These are phyloP conservation scores for Euproctis similis DNA, from an alignment of 2,888 invertebrate genomes.

Conservation along the genomic window DNA sequence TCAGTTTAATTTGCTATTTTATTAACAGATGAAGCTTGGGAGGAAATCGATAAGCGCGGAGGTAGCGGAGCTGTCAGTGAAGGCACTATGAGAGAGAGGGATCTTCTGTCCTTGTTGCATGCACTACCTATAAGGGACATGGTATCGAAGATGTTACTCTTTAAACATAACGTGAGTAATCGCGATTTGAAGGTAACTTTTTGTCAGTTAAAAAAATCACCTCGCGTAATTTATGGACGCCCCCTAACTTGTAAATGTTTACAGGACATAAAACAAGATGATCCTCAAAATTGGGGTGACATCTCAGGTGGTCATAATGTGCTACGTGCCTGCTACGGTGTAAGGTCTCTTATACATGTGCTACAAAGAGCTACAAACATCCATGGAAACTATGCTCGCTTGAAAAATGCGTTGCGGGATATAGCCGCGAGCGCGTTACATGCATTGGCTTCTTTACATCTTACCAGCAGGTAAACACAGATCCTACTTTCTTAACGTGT, in stretches of 20 bases:
- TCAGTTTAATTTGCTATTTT: no score
- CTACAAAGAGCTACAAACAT: constrained; percentile 18
- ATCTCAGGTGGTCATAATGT: constrained; percentile 35
- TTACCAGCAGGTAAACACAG: constrained; percentile 26
- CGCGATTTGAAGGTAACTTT: no score
- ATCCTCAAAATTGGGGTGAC: constrained; percentile 41
- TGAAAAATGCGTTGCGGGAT: constrained; percentile 22
- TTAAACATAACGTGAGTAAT: constrained; percentile 39
- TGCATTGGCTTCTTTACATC: constrained; percentile 34
- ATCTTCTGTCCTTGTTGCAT: constrained; percentile 42
- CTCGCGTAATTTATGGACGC: no score
- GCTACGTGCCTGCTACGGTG: constrained; percentile 28
- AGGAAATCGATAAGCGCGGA: constrained; percentile 49
- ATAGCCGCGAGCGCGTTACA: constrained; percentile 27
- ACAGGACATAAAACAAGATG: constrained; percentile 41
- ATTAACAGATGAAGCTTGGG: constrained; percentile 50
- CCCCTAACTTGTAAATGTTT: neutral
- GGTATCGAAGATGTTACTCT: constrained; percentile 41
- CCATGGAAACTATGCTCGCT: constrained; percentile 28
- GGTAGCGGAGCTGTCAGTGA: constrained; percentile 49
- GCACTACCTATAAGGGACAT: constrained; percentile 44
- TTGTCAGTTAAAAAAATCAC: no score
- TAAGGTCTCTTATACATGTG: constrained; percentile 27
- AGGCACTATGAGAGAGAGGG: constrained; percentile 51
- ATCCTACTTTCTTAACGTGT: no score